Evolutionary conservation across 2,888 invertebrate genomes (phyloP), one percentile per base, ranked within the genome.

Genomic region (Uloborus plumipes): DNA sequence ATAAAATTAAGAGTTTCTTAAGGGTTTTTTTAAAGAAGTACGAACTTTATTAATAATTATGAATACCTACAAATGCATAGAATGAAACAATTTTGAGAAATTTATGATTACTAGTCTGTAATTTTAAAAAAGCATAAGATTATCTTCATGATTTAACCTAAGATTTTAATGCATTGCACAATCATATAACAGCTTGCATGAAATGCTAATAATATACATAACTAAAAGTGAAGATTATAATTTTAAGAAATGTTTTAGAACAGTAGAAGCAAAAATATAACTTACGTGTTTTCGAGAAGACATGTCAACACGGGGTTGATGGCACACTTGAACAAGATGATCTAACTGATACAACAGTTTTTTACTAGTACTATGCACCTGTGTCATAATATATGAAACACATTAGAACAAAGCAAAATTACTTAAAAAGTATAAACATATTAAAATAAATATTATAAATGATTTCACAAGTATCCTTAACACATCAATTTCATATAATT

Each of bases 301-400:
- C 76, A 84, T 65, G 31, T 84, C 84, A 13, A 71, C 64, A 64
- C 80, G 61, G 47, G 81, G 84, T 90, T 96, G 96, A 91, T 96
- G 96, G 91, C 96, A 97, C 89, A 97, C 95, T 92, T 97, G 97
- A 88, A 97, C 96, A 90, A 97, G 92, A 90, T 96, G 96, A 91
- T 97, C 97, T 89, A 97, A 92, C 90, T 97, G 97, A 90, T 97
- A 97, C 87, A 97, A 93, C 88, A 97, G 92, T 91, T 97, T 97
- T 92, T 97, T 97, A 91, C 96, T 96, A 87, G 96, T 97, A 88
- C 95, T 96, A 91, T 97, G 97, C 88, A 95, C 95, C 94, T 95
- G 71, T 14, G 55, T 71, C 31, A 55, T 16, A 26, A 26, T 55
- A 69, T 15, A 18, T 22, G 14, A 49, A 49, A 4, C 51, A 7